These are phyloP conservation scores for Eristalis tenax DNA, from an alignment of 2,888 invertebrate species.

Conservation along the genomic window DNA sequence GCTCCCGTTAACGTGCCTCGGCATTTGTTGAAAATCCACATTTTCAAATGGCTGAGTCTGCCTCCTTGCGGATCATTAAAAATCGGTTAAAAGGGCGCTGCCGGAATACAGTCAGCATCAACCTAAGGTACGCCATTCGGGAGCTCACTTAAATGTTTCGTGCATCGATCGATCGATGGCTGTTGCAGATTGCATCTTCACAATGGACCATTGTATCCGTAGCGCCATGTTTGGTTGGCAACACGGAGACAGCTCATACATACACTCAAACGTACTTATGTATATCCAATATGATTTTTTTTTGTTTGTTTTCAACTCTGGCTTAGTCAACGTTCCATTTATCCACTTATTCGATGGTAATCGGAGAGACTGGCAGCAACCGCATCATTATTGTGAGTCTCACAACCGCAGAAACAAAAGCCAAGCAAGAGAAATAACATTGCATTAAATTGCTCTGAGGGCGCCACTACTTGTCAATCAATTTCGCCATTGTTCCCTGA, in stretches of 20 bases:
- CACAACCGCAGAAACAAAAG: slow-evolving; percentile 69
- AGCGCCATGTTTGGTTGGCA: slow-evolving; percentile 69
- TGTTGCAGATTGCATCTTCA: slow-evolving; percentile 57
- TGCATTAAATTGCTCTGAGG: slow-evolving; percentile 71
- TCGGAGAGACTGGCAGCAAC: slow-evolving; percentile 59
- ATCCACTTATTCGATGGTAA: slow-evolving; percentile 68
- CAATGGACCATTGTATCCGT: slow-evolving; percentile 69
- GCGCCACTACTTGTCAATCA: slow-evolving; percentile 72
- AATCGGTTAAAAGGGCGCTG: slow-evolving; percentile 56
- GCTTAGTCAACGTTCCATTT: slow-evolving; percentile 54
- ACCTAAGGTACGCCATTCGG: slow-evolving; percentile 16
- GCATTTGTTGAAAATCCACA: slow-evolving; percentile 11
- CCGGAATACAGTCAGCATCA: slow-evolving; percentile 37
- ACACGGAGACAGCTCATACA: slow-evolving; percentile 39
- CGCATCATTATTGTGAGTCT: slow-evolving; percentile 58
- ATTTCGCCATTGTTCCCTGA: slow-evolving; percentile 71
- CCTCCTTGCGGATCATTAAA: slow-evolving; percentile 63
- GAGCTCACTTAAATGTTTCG: slow-evolving; percentile 61
- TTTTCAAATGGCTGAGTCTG: slow-evolving; percentile 10
- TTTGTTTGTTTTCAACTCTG: slow-evolving; percentile 14
- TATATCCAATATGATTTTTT: slow-evolving; percentile 2
- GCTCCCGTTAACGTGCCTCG: slow-evolving; percentile 27
- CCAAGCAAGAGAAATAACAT: slow-evolving; percentile 69
- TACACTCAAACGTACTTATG: neutral
- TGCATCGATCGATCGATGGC: slow-evolving; percentile 68